Evolutionary conservation across 2,888 invertebrate species (phyloP).

Genomic region (Chloroclystis v-ata): DNA sequence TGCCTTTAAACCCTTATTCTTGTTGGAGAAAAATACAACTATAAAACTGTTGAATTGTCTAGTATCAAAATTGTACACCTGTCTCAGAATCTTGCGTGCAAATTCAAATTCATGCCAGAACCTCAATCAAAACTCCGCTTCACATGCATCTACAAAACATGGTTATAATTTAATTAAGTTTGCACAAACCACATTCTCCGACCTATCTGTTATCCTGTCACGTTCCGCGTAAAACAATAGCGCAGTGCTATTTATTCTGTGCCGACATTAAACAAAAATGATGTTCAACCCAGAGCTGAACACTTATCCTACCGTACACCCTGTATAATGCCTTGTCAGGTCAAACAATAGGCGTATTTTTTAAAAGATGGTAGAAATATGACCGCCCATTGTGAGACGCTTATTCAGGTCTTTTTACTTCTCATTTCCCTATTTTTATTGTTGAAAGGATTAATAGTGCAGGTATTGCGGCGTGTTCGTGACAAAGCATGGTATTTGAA

Average conservation of each 20-base stretch:
- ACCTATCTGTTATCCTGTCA: constrained; percentile 31
- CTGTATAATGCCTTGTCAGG: constrained; percentile 64
- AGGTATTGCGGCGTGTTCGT: constrained; percentile 51
- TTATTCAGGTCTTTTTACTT: constrained; percentile 66
- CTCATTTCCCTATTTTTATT: constrained; percentile 68
- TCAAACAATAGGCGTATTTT: constrained; percentile 61
- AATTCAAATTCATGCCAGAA: too few species aligned
- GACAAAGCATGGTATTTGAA: constrained; percentile 46
- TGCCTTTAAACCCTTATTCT: too few species aligned
- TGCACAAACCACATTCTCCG: constrained; percentile 1
- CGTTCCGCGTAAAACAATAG: constrained; percentile 44
- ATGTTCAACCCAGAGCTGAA: constrained; percentile 53
- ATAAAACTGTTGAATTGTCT: too few species aligned
- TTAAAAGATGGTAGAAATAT: constrained; percentile 68
- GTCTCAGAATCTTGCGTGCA: too few species aligned
- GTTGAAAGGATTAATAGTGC: constrained; percentile 70
- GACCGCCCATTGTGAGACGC: constrained; percentile 58
- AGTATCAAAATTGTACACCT: too few species aligned
- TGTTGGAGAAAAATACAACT: too few species aligned
- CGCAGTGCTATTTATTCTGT: constrained; percentile 20
- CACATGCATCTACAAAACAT: too few species aligned
- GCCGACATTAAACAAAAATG: constrained; percentile 46
- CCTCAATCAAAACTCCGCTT: too few species aligned
- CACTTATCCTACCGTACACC: constrained; percentile 59
- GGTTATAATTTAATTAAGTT: constrained; percentile 1